Conservation (phyloP, 2,888 invertebrate species). For the Nomada fabriciana region DNA sequence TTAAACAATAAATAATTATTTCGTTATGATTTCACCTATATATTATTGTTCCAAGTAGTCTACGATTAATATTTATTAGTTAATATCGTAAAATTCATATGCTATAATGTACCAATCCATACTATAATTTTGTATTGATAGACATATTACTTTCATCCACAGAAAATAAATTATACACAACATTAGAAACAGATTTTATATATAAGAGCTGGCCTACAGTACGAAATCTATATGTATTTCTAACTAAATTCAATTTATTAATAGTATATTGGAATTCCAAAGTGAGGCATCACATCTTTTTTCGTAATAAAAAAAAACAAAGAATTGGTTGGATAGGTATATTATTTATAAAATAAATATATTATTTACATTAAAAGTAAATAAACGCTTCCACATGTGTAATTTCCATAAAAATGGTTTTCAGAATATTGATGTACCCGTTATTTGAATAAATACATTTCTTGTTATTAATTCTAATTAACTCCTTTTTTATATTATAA, state of each 20-base stretch:
- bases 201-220: not conserved
- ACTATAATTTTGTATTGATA: slow-evolving; percentile 21
- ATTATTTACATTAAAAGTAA: not conserved
- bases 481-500: slow-evolving; percentile 3
- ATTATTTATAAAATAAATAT: slow-evolving; percentile 13
- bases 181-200: slow-evolving; percentile 1
- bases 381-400: not conserved
- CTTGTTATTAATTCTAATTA: slow-evolving; percentile 14
- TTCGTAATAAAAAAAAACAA: too few species aligned
- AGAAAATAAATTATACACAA: slow-evolving; percentile 15
- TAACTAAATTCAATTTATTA: not conserved
- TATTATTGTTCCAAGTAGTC: slow-evolving; percentile 61
- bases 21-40: slow-evolving; percentile 18
- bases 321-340: not conserved
- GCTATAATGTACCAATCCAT: slow-evolving; percentile 53
- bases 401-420: slow-evolving; percentile 7
- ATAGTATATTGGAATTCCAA: too few species aligned
- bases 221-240: not conserved
- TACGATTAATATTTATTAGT: slow-evolving; percentile 24
- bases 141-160: slow-evolving; percentile 11
- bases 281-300: too few species aligned
- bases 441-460: slow-evolving; percentile 5
- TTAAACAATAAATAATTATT: slow-evolving; percentile 35
- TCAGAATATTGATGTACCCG: not conserved
- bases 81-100: slow-evolving; percentile 33